Conservation (phyloP, 2,888 invertebrate species). For the Drosophila limbata region DNA sequence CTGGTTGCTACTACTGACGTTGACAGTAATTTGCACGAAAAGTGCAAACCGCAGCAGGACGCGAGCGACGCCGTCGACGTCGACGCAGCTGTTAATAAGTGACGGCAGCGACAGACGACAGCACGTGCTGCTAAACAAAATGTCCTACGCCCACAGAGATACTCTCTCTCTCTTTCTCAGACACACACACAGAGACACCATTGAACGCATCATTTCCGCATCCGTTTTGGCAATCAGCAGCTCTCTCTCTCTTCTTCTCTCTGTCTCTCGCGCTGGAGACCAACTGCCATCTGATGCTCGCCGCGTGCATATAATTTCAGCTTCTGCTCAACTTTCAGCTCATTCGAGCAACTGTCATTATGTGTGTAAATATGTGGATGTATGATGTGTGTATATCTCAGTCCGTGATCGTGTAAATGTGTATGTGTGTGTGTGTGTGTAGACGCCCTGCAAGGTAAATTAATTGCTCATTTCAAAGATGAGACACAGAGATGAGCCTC, state of each 20-base stretch:
- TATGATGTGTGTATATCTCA: background rate
- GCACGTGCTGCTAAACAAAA: conserved; percentile 79
- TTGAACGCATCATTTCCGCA: conserved; percentile 72
- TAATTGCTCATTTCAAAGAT: conserved; percentile 58
- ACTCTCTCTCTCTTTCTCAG: conserved; percentile 6
- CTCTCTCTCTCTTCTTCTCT: background rate
- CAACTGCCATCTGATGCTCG: conserved; percentile 19
- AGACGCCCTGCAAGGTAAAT: conserved; percentile 43
- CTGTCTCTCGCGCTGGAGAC: background rate
- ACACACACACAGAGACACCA: conserved; percentile 21
- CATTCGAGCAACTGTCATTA: conserved; percentile 31
- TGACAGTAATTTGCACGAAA: conserved; percentile 65
- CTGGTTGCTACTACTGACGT: conserved; percentile 53
- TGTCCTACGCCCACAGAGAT: conserved; percentile 37
- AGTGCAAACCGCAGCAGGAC: conserved; percentile 67
- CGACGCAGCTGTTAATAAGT: conserved; percentile 65
- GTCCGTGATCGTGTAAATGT: too few species aligned
- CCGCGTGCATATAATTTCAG: conserved; percentile 53
- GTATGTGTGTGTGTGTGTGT: conserved; percentile 9
- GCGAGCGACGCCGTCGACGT: conserved; percentile 46
- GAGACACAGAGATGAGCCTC: conserved; percentile 29
- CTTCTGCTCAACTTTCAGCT: conserved; percentile 56
- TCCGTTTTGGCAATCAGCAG: conserved; percentile 71
- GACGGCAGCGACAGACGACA: conserved; percentile 44
- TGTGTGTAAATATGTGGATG: conserved; percentile 7